Percentiles rank a stretch among this genome's conserved stretches.
Conservation (phyloP, 2,797 vertebrate species). For the Epinephelus coioides region DNA sequence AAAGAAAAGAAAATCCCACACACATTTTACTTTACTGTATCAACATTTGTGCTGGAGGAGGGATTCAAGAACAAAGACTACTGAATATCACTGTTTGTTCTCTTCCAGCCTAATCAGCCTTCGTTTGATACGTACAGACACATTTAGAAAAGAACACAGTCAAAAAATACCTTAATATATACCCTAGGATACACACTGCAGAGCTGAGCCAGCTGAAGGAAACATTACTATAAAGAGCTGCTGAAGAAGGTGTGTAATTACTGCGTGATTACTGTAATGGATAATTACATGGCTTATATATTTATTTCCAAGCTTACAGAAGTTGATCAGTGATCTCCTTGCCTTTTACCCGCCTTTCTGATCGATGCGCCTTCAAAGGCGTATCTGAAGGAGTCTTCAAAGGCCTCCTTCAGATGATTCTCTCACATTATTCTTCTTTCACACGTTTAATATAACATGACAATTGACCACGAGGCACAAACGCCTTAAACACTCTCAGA, state of each 20-base stretch:
- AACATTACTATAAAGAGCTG: neutral
- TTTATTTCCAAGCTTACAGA: conserved; percentile 37
- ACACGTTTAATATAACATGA: conserved; percentile 48
- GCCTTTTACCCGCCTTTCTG: conserved; percentile 16
- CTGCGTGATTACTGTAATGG: conserved; percentile 4
- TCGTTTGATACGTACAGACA: neutral
- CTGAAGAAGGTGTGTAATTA: conserved; percentile 12
- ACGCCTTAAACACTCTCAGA: conserved; percentile 16
- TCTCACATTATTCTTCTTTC: conserved; percentile 22
- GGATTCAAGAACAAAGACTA: neutral
- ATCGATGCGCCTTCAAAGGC: conserved; percentile 40
- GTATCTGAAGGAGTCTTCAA: conserved; percentile 30
- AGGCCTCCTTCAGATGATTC: conserved; percentile 31
- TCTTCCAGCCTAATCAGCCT: neutral
- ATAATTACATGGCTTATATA: conserved; percentile 22
- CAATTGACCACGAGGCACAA: conserved; percentile 36
- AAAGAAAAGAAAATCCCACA: neutral
- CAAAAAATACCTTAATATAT: neutral
- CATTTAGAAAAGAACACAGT: neutral
- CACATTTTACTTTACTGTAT: neutral
- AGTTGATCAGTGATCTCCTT: conserved; percentile 14
- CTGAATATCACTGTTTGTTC: neutral
- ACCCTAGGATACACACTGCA: neutral
- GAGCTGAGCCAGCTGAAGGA: neutral
- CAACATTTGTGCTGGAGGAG: neutral